phyloP scores from a whole-genome alignment of 1,140 invertebrate genomes.

The Brachionus koreanus region DNA sequence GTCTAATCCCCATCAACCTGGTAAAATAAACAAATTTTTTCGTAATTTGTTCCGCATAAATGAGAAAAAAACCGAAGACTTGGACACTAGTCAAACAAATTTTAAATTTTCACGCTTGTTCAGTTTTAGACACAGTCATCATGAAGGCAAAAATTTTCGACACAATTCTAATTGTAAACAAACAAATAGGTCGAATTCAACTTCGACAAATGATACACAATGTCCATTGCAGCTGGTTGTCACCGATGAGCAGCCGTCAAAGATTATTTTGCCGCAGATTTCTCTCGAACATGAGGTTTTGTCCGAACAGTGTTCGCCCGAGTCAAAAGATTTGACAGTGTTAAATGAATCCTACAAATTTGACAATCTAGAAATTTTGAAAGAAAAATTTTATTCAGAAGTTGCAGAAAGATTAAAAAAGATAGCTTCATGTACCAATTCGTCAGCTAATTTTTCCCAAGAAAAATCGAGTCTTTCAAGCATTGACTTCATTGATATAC shows the following conservation, averaged over 20 bases:
- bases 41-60: background rate
- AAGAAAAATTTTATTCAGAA: constrained; percentile 40
- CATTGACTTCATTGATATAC: constrained; percentile 37
- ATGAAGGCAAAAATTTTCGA: background rate
- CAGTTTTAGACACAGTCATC: background rate
- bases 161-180: background rate
- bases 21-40: constrained; percentile 7
- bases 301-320: background rate
- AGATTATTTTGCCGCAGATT: background rate
- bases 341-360: constrained; percentile 9
- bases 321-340: background rate
- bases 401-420: constrained; percentile 1
- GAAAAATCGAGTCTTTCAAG: constrained; percentile 28
- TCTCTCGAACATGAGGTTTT: background rate
- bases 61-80: background rate
- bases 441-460: background rate
- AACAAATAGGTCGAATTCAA: background rate
- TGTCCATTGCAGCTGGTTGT: constrained; percentile 2
- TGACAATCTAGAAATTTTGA: constrained; percentile 18
- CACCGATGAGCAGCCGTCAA: constrained; percentile 20
- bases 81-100: constrained; percentile 22
- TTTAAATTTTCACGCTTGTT: constrained; percentile 31
- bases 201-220: background rate
- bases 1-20: background rate
- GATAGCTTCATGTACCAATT: constrained; percentile 10